Evolutionary conservation across 2,113 vertebrate genomes (phyloP), one percentile per base, ranked within the genome.

Genomic region (Onychostruthus taczanowskii): DNA sequence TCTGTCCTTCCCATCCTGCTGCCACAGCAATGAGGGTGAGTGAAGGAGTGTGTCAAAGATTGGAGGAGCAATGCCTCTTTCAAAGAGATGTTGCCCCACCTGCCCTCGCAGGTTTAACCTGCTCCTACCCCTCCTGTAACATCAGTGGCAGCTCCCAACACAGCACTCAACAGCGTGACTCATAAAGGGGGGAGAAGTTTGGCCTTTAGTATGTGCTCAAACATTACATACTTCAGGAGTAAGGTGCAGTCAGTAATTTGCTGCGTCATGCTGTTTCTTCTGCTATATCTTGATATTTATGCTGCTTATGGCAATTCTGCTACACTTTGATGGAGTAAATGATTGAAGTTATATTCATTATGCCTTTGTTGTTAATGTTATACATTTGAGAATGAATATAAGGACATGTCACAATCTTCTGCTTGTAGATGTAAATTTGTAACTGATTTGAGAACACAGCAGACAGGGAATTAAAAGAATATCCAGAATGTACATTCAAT

Each of bases 141-240:
- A 5, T 23, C 73, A 55, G 10, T 3, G 67, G 47, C 19, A 83
- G 21, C 13, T 41, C 26, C 13, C 27, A 58, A 28, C 0, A 0
- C 12, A 53, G 21, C 15, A 46, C 69, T 66, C 50, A 26, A 23
- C 14, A 74, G 9, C 1, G 19, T 4, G 15, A 17, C 33, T 41
- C 0, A 0, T n/a, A 61, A 55, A 56, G 16, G 6, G 6, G 14
- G 21, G 26, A 77, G 33, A 56, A 41, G 9, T 56, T 28, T 50
- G 59, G 30, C 13, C 30, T 78, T 78, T 62, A 66, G 24, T 30
- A 20, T 11, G 3, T 30, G 31, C 16, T 69, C 33, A 37, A 39
- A 50, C 8, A 37, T 13, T 63, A 59, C 41, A 17, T 2, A 20
- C 5, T 26, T 41, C 28, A 69, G 44, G 18, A 69, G 33, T 68